These are phyloP conservation scores for Cinara cedri DNA, from an alignment of 2,888 invertebrate genomes.

Conservation along the genomic window DNA sequence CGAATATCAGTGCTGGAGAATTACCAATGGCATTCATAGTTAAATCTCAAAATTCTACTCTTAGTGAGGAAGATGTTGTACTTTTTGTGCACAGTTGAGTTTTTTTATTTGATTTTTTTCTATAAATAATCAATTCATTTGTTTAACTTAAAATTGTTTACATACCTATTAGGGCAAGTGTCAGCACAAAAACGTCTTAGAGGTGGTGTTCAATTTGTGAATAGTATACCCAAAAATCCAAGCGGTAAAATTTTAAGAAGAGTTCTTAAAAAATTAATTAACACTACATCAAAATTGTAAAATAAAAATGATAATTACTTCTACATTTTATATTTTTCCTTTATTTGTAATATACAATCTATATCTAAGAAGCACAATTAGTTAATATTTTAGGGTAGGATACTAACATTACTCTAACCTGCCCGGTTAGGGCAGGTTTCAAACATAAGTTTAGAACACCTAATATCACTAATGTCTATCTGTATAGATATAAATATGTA, in stretches of 20 bases:
- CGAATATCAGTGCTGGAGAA: constrained; percentile 76
- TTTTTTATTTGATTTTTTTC: constrained; percentile 66
- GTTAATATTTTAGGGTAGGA: too few species aligned
- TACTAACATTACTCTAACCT: too few species aligned
- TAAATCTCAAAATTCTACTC: constrained; percentile 66
- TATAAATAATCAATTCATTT: constrained; percentile 54
- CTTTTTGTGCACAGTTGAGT: constrained; percentile 72
- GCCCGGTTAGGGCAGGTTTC: too few species aligned
- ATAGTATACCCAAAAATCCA: constrained; percentile 78
- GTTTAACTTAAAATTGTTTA: constrained; percentile 60
- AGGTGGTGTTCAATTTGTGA: constrained; percentile 76
- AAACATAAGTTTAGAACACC: too few species aligned
- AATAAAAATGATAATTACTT: not conserved
- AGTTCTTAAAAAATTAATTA: constrained; percentile 64
- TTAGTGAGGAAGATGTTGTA: constrained; percentile 69
- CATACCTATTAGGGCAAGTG: constrained; percentile 66
- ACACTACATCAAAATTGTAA: constrained; percentile 44
- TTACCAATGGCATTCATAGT: constrained; percentile 78
- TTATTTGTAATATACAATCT: too few species aligned
- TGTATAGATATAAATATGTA: too few species aligned
- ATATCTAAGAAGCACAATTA: too few species aligned
- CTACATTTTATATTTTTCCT: too few species aligned
- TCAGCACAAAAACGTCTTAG: constrained; percentile 76
- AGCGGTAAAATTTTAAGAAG: constrained; percentile 80
- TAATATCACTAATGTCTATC: too few species aligned